These are phyloP conservation scores for Latheticus oryzae DNA, from an alignment of 2,888 invertebrate genomes.

Conservation along the genomic window DNA sequence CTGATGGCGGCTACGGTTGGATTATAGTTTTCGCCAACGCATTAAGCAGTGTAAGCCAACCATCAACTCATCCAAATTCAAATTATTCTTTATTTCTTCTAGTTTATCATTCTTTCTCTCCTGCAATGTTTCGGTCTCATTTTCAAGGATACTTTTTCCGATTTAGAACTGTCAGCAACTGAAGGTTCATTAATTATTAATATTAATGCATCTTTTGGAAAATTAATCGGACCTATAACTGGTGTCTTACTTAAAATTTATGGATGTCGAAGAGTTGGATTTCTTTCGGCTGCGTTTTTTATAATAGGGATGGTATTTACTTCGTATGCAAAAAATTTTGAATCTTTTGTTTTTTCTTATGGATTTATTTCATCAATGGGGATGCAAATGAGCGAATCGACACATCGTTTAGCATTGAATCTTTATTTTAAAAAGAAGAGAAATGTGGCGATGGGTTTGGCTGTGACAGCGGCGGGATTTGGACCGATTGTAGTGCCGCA, in stretches of 20 bases:
- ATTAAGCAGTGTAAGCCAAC: conserved; percentile 72
- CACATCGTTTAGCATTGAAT: conserved; percentile 74
- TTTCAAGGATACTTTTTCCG: conserved; percentile 72
- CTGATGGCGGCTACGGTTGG: conserved; percentile 78
- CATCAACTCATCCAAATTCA: background rate
- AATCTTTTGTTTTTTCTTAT: conserved; percentile 73
- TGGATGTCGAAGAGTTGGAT: conserved; percentile 74
- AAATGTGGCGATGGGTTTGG: conserved; percentile 70
- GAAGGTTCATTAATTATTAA: conserved; percentile 74
- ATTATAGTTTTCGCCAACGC: conserved; percentile 71
- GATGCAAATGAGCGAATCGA: conserved; percentile 70
- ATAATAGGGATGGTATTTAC: conserved; percentile 74
- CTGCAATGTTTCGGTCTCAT: conserved; percentile 72
- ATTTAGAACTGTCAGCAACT: conserved; percentile 70
- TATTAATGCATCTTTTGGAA: conserved; percentile 75
- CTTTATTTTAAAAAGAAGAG: conserved; percentile 74
- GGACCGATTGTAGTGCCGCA: conserved; percentile 76
- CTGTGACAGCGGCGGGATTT: conserved; percentile 74
- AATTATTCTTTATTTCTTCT: too few relatives aligned
- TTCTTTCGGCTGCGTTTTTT: conserved; percentile 67
- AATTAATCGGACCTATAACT: conserved; percentile 74
- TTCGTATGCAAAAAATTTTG: conserved; percentile 69
- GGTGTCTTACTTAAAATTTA: conserved; percentile 72
- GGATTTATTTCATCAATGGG: conserved; percentile 73
- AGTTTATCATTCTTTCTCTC: conserved; percentile 55